These are phyloP conservation scores for Isaurus tuberculatus DNA, from an alignment of 92 coral and sea anemone genomes.

Conservation along the genomic window DNA sequence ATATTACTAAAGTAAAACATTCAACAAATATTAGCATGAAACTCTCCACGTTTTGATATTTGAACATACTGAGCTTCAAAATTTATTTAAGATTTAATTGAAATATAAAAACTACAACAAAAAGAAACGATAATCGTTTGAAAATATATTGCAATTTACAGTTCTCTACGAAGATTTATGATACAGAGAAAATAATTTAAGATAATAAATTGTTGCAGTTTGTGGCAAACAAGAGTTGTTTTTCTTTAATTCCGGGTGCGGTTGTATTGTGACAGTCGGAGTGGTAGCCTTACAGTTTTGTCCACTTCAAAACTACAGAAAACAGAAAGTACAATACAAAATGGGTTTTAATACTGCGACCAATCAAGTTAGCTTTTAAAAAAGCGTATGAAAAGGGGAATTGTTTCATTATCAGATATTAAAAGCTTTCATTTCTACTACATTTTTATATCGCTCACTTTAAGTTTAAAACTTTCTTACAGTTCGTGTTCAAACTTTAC, in stretches of 20 bases:
- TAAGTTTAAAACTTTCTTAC: not conserved
- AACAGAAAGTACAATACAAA: slow-evolving; percentile 5
- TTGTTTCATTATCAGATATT: not conserved
- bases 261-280: not conserved
- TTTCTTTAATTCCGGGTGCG: slow-evolving; percentile 7
- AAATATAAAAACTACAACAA: not conserved
- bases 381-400: not conserved
- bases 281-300: slow-evolving; percentile 21
- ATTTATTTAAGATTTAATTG: slow-evolving; percentile 29
- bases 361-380: not conserved
- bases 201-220: slow-evolving; percentile 42
- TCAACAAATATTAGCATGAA: not conserved
- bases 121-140: slow-evolving; percentile 24
- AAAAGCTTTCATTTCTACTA: not conserved
- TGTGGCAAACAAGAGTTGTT: slow-evolving; percentile 33
- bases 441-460: not conserved
- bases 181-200: not conserved
- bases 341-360: not conserved
- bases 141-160: slow-evolving; percentile 43
- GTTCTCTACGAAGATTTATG: slow-evolving; percentile 16
- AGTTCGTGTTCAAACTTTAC: not conserved
- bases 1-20: not conserved
- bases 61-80: not conserved
- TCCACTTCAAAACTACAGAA: slow-evolving; percentile 8
- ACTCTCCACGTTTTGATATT: slow-evolving; percentile 27